phyloP scores from a whole-genome alignment of 2,113 vertebrate genomes.

The Guaruba guarouba region DNA sequence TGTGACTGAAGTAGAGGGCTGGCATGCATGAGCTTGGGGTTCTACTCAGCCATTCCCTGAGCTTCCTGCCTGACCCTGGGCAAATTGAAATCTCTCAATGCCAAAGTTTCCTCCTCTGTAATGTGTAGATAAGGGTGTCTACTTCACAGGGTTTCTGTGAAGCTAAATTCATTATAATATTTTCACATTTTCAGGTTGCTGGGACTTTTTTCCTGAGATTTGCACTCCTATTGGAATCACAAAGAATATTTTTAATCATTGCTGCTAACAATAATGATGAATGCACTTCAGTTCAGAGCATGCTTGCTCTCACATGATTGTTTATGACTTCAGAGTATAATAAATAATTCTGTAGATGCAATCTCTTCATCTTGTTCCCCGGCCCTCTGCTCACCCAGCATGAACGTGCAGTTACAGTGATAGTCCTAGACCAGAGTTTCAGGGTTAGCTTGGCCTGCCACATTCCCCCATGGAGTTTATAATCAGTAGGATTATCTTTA shows the following conservation, averaged over 20 bases:
- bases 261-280: neutral
- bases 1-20: neutral
- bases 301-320: constrained; percentile 5
- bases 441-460: constrained; percentile 8
- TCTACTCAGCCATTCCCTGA: neutral
- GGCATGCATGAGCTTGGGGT: neutral
- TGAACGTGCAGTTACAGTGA: constrained; percentile 3
- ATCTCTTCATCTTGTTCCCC: constrained; percentile 33
- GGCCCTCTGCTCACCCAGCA: constrained; percentile 17
- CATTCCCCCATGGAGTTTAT: neutral
- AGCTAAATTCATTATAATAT: neutral
- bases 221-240: neutral
- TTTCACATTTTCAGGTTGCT: neutral
- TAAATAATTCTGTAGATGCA: constrained; percentile 49
- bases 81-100: neutral
- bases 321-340: constrained; percentile 39
- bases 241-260: constrained; percentile 21
- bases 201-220: neutral
- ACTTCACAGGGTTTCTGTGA: neutral
- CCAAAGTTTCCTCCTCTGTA: constrained; percentile 42
- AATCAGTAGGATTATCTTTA: neutral
- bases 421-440: neutral
- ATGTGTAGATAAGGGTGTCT: neutral
- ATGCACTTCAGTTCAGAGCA: constrained; percentile 19
- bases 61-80: neutral